Base-by-base conservation (phyloP, 2,888 invertebrate species). In the Hypomecis punctinalis region DNA sequence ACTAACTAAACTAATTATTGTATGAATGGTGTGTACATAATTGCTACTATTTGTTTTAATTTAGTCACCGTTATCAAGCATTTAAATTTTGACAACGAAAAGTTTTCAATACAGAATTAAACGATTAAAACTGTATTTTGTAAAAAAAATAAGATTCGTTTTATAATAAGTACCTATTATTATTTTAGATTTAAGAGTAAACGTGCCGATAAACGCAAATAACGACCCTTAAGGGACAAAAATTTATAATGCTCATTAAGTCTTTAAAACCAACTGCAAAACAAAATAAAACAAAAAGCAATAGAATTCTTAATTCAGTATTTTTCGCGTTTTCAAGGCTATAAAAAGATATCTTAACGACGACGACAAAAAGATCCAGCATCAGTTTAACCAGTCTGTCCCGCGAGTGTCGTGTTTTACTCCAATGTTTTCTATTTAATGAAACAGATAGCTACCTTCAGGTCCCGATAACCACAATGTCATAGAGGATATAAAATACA, bases 351-450 rank as follows among this genome's bases (percentile, higher is more conserved):
- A 56, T 56, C 47, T 56, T 40, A 48, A 48, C 47, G 56, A 33
- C 56, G 47, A 36, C 46, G 36, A 55, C 47, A 46, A 47, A 56
- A 56, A 46, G 54, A 56, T 47, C 39, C 37, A 23, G 37, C 56
- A 35, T 35, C 39, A 39, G 46, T 37, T 56, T 56, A 56, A 56
- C 56, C 56, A 56, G 56, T 51, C 39, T 13, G 33, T 56, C 55
- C 56, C 56, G 35, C 52, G 42, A 57, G 57, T 52, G 49, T 11
- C 45, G 36, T 49, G 37, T 49, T 63, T 52, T 61, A 51, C 61
- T 59, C 61, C 64, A 69, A 69, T 70, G 72, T 69, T 71, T 69
- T 68, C 68, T 67, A 59, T 74, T 71, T 68, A 73, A 74, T 71
- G 66, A 73, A 74, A 73, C 67, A 67, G 71, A 74, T 72, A 67